These are phyloP conservation scores for Chloroceryle amazona DNA, from an alignment of 2,797 vertebrate species.

Conservation along the genomic window DNA sequence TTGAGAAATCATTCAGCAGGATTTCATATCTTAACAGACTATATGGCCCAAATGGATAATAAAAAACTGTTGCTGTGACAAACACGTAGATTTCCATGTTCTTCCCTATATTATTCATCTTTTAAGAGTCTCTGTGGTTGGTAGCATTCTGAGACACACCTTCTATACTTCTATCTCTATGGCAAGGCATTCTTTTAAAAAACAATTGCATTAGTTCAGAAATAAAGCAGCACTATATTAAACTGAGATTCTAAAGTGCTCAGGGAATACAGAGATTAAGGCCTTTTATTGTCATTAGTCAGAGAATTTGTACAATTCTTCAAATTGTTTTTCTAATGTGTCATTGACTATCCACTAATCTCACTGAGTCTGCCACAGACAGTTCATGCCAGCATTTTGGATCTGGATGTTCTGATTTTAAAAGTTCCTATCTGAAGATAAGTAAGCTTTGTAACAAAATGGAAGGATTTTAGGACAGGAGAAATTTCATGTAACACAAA, in stretches of 20 bases:
- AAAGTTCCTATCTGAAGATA: not conserved
- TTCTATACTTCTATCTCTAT: not conserved
- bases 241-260: not conserved
- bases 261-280: not conserved
- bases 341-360: not conserved
- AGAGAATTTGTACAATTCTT: not conserved
- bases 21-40: not conserved
- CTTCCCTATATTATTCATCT: not conserved
- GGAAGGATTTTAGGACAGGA: not conserved
- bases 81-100: not conserved
- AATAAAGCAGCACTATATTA: not conserved
- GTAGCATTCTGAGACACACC: not conserved
- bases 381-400: not conserved
- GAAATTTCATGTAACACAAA: not conserved
- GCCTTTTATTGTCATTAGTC: not conserved
- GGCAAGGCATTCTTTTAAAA: not conserved
- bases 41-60: not conserved
- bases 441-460: not conserved
- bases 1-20: not conserved
- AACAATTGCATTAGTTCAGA: not conserved
- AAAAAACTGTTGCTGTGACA: not conserved
- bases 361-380: not conserved
- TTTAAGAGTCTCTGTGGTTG: not conserved
- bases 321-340: not conserved
- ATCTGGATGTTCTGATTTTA: not conserved